Evolutionary conservation across 2,797 vertebrate genomes (phyloP), one percentile per base, ranked within the genome.

Genomic region (Thalassophryne amazonica): DNA sequence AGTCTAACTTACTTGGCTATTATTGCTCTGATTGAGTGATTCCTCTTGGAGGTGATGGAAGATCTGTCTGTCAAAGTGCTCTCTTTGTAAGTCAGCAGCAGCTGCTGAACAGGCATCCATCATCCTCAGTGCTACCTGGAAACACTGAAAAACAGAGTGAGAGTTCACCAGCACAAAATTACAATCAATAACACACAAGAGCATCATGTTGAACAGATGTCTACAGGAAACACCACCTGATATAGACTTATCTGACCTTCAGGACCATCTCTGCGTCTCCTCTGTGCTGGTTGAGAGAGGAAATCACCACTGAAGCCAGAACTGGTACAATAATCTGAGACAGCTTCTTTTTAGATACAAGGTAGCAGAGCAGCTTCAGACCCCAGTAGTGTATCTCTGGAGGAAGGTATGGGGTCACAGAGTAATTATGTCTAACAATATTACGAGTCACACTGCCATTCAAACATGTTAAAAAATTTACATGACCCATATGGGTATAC

Each of bases 311-410:
- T 0, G 91, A 92, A 28, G 92, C 90, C 80, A 98, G 75, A 2
- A 97, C 88, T 0, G 93, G 91, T 12, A 94, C 89, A 1, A 88
- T 92, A 77, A 89, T 92, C 60, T 85, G 73, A 4, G 90, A 93
- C 32, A 98, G 84, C 72, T 91, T 94, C 83, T 91, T 96, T 72
- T 89, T 93, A 7, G 91, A 87, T 40, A 95, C 88, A 70, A 98
- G 87, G 69, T 81, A 83, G 72, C 63, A 64, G 11, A 95, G 86
- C 52, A 99, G 93, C 63, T 83, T 91, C 40, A 98, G 86, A 60
- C 94, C 94, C 87, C 94, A 91, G 80, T 84, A 91, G 60, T 98
- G 95, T 60, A 98, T 94, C 60, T 95, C 97, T 99, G 53, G 1
- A 56, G 6, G 30, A 3, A 3, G 13, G 4, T 1, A 10, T 17